Conservation (phyloP, 2,113 vertebrate species). For the Brienomyrus longianalis region DNA sequence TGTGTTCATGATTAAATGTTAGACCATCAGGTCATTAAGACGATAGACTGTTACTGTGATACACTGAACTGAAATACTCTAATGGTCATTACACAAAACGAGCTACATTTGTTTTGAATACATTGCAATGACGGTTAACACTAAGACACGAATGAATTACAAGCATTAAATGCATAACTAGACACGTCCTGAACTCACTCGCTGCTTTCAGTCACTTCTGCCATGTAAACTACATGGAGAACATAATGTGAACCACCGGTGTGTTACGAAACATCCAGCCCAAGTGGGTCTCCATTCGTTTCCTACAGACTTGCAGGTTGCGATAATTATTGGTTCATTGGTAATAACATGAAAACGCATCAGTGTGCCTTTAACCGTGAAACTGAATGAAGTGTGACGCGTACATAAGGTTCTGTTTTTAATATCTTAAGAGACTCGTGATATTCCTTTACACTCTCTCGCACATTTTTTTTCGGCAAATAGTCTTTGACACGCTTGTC, state of each 20-base stretch:
- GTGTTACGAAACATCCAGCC: slow-evolving; percentile 47
- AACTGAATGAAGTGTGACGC: not conserved
- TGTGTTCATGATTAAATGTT: slow-evolving; percentile 34
- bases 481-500: slow-evolving; percentile 36
- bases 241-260: slow-evolving; percentile 26
- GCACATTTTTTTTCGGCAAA: slow-evolving; percentile 4
- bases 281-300: slow-evolving; percentile 39
- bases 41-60: slow-evolving; percentile 12
- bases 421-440: not conserved
- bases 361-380: slow-evolving; percentile 11
- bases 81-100: slow-evolving; percentile 15
- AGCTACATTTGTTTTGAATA: slow-evolving; percentile 33
- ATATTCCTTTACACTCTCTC: not conserved
- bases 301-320: not conserved
- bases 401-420: not conserved
- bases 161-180: slow-evolving; percentile 43
- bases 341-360: not conserved
- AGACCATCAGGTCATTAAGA: slow-evolving; percentile 30
- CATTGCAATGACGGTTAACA: slow-evolving; percentile 39
- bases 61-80: slow-evolving; percentile 6
- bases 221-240: slow-evolving; percentile 53
- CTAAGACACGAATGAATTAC: slow-evolving; percentile 20
- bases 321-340: not conserved
- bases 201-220: slow-evolving; percentile 35
- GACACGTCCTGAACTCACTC: slow-evolving; percentile 39